A percentile compares a stretch with the other conserved stretches of the same genome.
These are phyloP conservation scores for Kobus ellipsiprymnus DNA, from an alignment of 2,113 vertebrate genomes.

Conservation along the genomic window DNA sequence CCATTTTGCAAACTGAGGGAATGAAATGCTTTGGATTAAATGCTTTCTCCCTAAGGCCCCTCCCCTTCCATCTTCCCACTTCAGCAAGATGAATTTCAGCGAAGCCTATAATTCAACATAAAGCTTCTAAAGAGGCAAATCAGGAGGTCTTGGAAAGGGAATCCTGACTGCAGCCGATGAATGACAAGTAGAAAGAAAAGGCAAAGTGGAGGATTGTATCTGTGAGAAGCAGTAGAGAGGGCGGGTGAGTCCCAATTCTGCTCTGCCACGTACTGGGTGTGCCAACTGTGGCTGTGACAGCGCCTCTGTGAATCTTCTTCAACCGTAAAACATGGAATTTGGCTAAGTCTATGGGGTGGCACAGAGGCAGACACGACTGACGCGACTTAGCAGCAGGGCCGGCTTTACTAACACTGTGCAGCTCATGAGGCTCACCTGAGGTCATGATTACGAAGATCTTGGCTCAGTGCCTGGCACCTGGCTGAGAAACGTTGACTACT, in stretches of 20 bases:
- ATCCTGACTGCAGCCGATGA: neutral
- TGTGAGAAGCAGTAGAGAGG: neutral
- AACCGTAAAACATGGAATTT: too few relatives aligned
- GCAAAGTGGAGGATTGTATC: accelerated
- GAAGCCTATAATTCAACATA: neutral
- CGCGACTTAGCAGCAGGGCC: neutral
- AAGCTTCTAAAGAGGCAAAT: neutral
- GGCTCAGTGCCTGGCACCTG: neutral
- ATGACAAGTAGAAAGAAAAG: neutral
- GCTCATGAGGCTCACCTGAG: neutral
- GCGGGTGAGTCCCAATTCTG: neutral
- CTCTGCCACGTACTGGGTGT: neutral
- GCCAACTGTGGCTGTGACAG: too few relatives aligned
- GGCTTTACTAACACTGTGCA: neutral
- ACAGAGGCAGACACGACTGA: too few relatives aligned
- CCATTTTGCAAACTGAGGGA: neutral
- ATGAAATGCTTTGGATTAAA: neutral
- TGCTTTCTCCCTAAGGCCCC: neutral
- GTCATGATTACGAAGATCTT: too few relatives aligned
- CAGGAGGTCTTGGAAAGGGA: neutral
- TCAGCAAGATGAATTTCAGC: neutral
- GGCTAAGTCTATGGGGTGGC: too few relatives aligned
- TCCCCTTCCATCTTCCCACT: neutral
- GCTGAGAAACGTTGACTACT: neutral
- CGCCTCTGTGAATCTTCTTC: neutral